Evolutionary conservation across 2,797 vertebrate species (phyloP).

Genomic region (Furcifer pardalis): DNA sequence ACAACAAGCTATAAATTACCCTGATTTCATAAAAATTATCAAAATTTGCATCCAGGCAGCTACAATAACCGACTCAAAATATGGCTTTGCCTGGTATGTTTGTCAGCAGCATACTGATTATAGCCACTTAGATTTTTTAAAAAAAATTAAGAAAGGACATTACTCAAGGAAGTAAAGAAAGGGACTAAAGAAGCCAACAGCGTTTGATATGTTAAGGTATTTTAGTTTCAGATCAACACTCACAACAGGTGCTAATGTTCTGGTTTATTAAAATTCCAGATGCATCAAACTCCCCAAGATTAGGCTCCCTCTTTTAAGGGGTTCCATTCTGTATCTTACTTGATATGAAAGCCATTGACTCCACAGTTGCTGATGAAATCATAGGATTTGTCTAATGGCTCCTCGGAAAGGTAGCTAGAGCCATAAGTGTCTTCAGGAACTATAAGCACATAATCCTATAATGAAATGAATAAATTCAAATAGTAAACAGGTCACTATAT

Average conservation of each 20-base stretch:
- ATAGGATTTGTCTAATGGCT: constrained; percentile 93
- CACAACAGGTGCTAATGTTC: not conserved
- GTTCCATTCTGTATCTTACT: constrained; percentile 73
- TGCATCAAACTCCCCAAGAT: not conserved
- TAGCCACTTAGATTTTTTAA: too few relatives aligned
- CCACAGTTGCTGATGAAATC: constrained; percentile 96
- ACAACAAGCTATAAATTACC: not conserved
- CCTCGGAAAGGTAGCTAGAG: constrained; percentile 87
- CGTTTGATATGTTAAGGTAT: not conserved
- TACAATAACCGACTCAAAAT: too few relatives aligned
- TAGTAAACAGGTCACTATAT: not conserved
- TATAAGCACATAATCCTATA: constrained; percentile 90
- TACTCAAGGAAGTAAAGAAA: not conserved
- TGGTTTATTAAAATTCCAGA: not conserved
- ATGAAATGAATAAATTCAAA: not conserved
- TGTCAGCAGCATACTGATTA: too few relatives aligned
- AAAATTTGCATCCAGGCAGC: not conserved
- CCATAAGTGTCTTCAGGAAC: constrained; percentile 89
- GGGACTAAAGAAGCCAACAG: not conserved
- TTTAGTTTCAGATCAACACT: not conserved
- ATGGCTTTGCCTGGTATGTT: too few relatives aligned
- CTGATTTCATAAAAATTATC: not conserved
- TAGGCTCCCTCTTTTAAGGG: not conserved
- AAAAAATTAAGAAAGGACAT: not conserved
- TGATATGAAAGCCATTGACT: constrained; percentile 89